These are phyloP conservation scores for Channa striata DNA, from an alignment of 2,797 vertebrate genomes.

Conservation along the genomic window DNA sequence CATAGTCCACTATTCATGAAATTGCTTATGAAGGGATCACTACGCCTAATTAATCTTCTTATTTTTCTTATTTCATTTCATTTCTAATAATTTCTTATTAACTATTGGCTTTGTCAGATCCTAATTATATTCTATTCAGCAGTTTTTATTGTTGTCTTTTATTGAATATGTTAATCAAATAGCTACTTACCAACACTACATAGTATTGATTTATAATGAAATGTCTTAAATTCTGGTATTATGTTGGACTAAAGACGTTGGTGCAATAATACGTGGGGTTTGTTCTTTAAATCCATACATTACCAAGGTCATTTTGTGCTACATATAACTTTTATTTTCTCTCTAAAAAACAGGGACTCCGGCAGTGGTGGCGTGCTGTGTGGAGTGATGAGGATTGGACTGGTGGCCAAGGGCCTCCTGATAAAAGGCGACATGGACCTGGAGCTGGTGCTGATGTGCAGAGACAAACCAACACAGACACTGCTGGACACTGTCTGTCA, in stretches of 20 bases:
- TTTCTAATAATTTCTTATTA: no score
- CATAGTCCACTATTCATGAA: conserved; percentile 38
- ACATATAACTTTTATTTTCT: conserved; percentile 5
- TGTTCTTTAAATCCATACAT: neutral
- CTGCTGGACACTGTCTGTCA: conserved; percentile 93
- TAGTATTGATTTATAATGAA: no score
- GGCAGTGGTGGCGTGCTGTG: conserved; percentile 91
- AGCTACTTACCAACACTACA: no score
- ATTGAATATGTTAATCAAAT: no score
- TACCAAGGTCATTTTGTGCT: neutral
- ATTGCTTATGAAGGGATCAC: conserved; percentile 45
- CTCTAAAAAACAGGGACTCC: conserved; percentile 85
- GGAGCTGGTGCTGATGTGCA: conserved; percentile 98
- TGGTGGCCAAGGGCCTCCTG: conserved; percentile 98
- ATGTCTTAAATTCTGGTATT: no score
- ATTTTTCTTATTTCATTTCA: no score
- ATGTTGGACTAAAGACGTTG: no score
- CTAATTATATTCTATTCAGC: conserved; percentile 34
- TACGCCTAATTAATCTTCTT: conserved; percentile 50
- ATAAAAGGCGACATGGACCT: conserved; percentile 99
- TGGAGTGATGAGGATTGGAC: conserved; percentile 97
- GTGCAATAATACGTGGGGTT: neutral
- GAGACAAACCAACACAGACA: conserved; percentile 95
- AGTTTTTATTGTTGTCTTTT: no score
- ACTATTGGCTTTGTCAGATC: conserved; percentile 34